phyloP scores from a whole-genome alignment of 2,113 vertebrate species.

The Camelus bactrianus region DNA sequence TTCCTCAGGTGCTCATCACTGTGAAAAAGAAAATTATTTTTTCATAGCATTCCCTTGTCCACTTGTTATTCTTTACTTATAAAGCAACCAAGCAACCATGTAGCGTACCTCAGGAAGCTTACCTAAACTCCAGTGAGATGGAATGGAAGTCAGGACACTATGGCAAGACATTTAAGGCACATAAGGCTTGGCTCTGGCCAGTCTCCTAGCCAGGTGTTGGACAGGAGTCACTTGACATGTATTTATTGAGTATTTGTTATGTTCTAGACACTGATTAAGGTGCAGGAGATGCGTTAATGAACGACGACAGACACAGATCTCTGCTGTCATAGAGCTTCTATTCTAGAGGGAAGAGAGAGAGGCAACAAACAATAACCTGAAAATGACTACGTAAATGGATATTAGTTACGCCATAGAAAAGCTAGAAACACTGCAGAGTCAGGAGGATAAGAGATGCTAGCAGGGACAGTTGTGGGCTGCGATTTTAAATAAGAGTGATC shows the following conservation, averaged over 20 bases:
- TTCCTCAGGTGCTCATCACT: not conserved
- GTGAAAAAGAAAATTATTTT: not conserved
- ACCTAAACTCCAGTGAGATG: not conserved
- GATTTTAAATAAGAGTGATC: not conserved
- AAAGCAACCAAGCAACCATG: not conserved
- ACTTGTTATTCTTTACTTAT: not conserved
- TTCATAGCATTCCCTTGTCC: not conserved
- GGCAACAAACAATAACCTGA: not conserved
- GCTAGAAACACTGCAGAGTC: not conserved
- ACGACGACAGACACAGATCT: not conserved
- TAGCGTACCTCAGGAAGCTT: not conserved
- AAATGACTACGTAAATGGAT: not conserved
- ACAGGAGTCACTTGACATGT: not conserved
- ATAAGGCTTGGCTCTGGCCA: not conserved
- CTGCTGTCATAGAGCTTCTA: not conserved
- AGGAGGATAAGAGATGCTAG: not conserved
- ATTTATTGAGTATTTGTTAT: not conserved
- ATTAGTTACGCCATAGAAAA: not conserved
- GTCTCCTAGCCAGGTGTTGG: not conserved
- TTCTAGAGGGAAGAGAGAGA: not conserved
- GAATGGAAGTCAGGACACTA: not conserved
- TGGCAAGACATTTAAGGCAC: not conserved
- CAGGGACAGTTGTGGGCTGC: not conserved
- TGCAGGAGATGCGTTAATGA: not conserved
- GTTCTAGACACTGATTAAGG: not conserved